Evolutionary conservation across 2,888 invertebrate genomes (phyloP).

Genomic region (Allygus modestus): DNA sequence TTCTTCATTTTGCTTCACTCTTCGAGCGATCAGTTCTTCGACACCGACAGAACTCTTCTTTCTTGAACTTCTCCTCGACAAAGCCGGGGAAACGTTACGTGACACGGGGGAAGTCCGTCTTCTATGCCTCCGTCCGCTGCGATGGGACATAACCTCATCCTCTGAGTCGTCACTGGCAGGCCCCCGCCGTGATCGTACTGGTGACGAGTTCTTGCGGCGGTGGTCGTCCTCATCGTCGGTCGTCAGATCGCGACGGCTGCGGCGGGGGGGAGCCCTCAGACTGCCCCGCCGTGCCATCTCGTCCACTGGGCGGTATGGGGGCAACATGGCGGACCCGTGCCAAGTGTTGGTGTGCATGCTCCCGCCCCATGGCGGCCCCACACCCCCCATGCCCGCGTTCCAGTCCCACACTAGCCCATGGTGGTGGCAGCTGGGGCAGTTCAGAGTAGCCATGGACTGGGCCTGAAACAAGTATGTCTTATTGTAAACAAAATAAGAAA

Average conservation of each 20-base stretch:
- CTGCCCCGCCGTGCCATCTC: slow-evolving; percentile 64
- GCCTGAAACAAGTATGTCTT: slow-evolving; percentile 77
- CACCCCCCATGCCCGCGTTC: slow-evolving; percentile 56
- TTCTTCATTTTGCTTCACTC: slow-evolving; percentile 61
- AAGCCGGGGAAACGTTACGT: slow-evolving; percentile 64
- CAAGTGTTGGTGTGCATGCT: slow-evolving; percentile 73
- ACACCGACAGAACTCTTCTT: slow-evolving; percentile 56
- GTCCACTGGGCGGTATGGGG: slow-evolving; percentile 70
- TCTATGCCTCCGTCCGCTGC: slow-evolving; percentile 57
- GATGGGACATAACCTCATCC: slow-evolving; percentile 60
- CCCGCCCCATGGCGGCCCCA: slow-evolving; percentile 65
- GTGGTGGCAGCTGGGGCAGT: slow-evolving; percentile 77
- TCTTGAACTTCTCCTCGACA: slow-evolving; percentile 63
- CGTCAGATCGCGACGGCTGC: slow-evolving; percentile 59
- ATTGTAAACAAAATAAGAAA: too few species aligned
- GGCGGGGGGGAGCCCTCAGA: slow-evolving; percentile 56
- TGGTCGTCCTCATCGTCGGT: slow-evolving; percentile 62
- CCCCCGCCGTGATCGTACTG: slow-evolving; percentile 55
- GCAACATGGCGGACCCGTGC: slow-evolving; percentile 67
- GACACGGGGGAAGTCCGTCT: slow-evolving; percentile 59
- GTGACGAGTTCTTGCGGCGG: slow-evolving; percentile 44
- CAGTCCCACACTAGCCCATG: slow-evolving; percentile 72
- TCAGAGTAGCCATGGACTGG: slow-evolving; percentile 84
- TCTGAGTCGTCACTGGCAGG: slow-evolving; percentile 61
- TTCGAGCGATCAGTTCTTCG: slow-evolving; percentile 60